A percentile compares a stretch with the other conserved stretches of the same genome.
These are phyloP conservation scores for Scaptomyza flava DNA, from an alignment of 2,888 invertebrate genomes.

Conservation along the genomic window DNA sequence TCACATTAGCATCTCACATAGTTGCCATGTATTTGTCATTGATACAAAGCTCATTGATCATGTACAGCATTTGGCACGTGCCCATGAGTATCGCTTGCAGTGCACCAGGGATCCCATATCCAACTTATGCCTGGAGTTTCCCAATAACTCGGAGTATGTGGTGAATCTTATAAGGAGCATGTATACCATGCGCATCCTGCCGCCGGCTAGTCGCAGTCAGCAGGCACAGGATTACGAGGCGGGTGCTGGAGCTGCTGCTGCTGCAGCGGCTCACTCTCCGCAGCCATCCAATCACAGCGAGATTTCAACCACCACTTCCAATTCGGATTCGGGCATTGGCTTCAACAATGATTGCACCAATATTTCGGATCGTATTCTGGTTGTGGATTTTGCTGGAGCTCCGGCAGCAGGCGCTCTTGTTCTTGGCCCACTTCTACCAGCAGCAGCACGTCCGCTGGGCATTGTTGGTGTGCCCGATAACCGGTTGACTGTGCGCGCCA, in stretches of 20 bases:
- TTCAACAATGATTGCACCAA: constrained; percentile 95
- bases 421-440: constrained; percentile 36
- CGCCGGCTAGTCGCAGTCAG: constrained; percentile 80
- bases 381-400: constrained; percentile 88
- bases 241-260: constrained; percentile 69
- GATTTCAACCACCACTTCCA: constrained; percentile 93
- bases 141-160: constrained; percentile 92
- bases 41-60: constrained; percentile 95
- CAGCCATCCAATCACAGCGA: constrained; percentile 94
- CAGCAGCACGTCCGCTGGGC: constrained; percentile 73
- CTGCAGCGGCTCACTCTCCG: constrained; percentile 89
- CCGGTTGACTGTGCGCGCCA: constrained; percentile 88
- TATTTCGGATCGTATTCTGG: constrained; percentile 91
- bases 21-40: constrained; percentile 97
- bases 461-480: constrained; percentile 81
- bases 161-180: constrained; percentile 90
- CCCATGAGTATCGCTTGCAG: constrained; percentile 92
- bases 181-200: constrained; percentile 87
- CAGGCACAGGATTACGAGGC: constrained; percentile 61
- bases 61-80: constrained; percentile 90
- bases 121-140: constrained; percentile 94
- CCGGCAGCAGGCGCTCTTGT: constrained; percentile 38
- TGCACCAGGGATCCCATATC: constrained; percentile 92
- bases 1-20: constrained; percentile 89
- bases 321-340: constrained; percentile 97